Evolutionary conservation across 2,888 invertebrate genomes (phyloP).

Genomic region (Andrena hattorfiana): DNA sequence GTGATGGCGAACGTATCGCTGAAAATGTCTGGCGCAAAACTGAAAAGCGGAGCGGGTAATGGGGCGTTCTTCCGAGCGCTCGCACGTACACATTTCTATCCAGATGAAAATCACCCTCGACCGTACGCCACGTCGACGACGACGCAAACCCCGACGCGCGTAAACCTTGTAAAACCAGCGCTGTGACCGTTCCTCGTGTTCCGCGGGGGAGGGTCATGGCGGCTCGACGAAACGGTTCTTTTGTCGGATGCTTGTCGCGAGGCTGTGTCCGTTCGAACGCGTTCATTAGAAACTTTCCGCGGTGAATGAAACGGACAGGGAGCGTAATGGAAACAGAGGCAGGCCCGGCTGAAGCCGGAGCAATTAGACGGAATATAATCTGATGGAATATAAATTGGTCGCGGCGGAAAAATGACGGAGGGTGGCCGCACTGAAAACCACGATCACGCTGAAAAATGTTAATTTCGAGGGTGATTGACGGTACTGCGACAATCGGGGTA

Average conservation of each 20-base stretch:
- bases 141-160: background rate
- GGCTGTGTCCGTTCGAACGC: background rate
- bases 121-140: slow-evolving; percentile 26
- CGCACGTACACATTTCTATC: slow-evolving; percentile 28
- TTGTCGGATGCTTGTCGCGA: background rate
- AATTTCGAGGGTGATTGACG: too few species aligned
- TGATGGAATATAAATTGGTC: too few species aligned
- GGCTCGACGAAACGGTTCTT: slow-evolving; percentile 16
- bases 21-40: slow-evolving; percentile 32
- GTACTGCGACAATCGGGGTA: too few species aligned
- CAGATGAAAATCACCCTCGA: slow-evolving; percentile 33
- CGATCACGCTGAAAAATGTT: too few species aligned
- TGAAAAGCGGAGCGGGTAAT: slow-evolving; percentile 50
- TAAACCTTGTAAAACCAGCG: slow-evolving; percentile 21
- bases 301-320: too few species aligned
- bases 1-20: slow-evolving; percentile 26
- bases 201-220: background rate
- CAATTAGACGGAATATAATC: too few species aligned
- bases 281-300: background rate
- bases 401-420: too few species aligned
- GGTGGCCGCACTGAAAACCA: too few species aligned
- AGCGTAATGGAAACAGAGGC: too few species aligned
- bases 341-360: too few species aligned
- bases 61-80: slow-evolving; percentile 47
- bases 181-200: slow-evolving; percentile 19